Evolutionary conservation across 2,113 vertebrate species (phyloP).

Genomic region (Eurystomus gularis): DNA sequence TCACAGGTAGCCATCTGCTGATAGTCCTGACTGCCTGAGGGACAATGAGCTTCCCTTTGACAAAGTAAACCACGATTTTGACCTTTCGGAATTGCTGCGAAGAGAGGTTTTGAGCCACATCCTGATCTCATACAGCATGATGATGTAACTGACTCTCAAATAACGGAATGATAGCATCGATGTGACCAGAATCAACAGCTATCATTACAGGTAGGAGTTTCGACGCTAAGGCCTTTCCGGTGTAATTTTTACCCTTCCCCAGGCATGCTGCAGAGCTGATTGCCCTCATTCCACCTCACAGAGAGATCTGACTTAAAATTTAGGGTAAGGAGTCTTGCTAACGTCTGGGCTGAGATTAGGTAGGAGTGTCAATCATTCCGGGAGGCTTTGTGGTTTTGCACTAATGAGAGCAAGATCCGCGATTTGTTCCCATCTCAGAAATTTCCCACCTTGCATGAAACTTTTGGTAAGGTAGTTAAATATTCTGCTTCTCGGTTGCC

Average conservation of each 20-base stretch:
- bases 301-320: background rate
- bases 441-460: background rate
- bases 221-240: background rate
- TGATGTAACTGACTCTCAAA: background rate
- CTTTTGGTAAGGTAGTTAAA: background rate
- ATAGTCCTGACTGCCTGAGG: background rate
- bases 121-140: background rate
- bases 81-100: background rate
- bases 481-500: background rate
- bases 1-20: too few relatives aligned
- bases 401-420: background rate
- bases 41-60: background rate
- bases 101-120: background rate
- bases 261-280: background rate
- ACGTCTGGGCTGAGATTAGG: background rate
- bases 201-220: background rate
- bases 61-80: background rate
- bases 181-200: background rate
- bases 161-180: background rate
- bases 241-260: background rate
- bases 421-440: background rate
- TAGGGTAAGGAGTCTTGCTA: background rate
- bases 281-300: background rate
- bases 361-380: background rate
- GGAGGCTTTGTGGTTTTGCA: background rate